phyloP scores from a whole-genome alignment of 2,888 invertebrate species.

The Thysanoteuthis rhombus region DNA sequence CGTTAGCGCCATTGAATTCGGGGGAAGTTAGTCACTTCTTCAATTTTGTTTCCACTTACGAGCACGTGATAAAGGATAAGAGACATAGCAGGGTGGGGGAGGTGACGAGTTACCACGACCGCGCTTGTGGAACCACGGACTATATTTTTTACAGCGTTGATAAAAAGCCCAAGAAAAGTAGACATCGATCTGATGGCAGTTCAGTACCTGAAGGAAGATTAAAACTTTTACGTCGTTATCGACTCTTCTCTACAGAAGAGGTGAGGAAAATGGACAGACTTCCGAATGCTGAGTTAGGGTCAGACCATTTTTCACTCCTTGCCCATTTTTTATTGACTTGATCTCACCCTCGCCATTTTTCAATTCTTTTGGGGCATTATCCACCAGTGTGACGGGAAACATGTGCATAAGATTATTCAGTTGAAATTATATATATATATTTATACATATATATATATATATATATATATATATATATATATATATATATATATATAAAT shows the following conservation, averaged over 20 bases:
- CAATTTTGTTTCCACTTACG: conserved; percentile 77
- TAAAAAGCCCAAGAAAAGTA: conserved; percentile 24
- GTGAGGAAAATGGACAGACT: conserved; percentile 73
- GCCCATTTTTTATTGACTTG: conserved; percentile 49
- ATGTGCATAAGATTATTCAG: background rate
- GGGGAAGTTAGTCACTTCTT: conserved; percentile 77
- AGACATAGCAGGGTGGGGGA: conserved; percentile 72
- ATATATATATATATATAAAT: background rate
- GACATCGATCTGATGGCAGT: too few species aligned
- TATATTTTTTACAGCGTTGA: conserved; percentile 81
- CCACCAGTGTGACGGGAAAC: background rate
- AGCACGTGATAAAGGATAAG: conserved; percentile 66
- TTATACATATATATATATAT: background rate
- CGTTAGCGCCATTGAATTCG: conserved; percentile 71
- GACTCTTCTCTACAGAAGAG: conserved; percentile 76
- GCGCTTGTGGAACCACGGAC: conserved; percentile 78
- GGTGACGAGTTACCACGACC: conserved; percentile 85
- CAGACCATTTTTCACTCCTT: conserved; percentile 63
- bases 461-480: background rate
- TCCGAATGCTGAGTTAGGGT: conserved; percentile 74
- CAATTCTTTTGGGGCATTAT: background rate
- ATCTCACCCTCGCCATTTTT: background rate
- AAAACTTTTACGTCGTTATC: conserved; percentile 74
- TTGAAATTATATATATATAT: background rate
- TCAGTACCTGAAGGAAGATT: conserved; percentile 70